phyloP scores from a whole-genome alignment of 1,140 invertebrate species.

The Zelostemma sp. region DNA sequence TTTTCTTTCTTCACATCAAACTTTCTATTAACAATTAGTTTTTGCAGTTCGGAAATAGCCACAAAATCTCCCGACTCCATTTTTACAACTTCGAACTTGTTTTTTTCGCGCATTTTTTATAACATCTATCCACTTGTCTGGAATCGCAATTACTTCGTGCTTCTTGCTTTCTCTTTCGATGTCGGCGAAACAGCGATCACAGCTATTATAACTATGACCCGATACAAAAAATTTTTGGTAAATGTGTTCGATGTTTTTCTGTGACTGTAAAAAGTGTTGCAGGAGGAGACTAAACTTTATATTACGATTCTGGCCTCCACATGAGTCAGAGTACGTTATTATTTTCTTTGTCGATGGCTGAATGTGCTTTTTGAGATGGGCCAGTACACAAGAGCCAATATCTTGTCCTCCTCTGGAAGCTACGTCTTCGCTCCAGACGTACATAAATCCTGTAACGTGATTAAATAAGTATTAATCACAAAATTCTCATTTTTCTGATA shows the following conservation, averaged over 20 bases:
- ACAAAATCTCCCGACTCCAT: conserved; percentile 12
- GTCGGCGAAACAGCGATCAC: no score
- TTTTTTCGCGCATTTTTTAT: conserved; percentile 6
- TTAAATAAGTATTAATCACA: no score
- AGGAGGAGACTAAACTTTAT: neutral
- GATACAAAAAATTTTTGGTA: neutral
- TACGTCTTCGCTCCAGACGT: conserved; percentile 1
- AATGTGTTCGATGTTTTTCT: no score
- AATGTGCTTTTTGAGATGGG: neutral
- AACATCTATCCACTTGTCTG: conserved; percentile 9
- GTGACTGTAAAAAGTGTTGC: no score
- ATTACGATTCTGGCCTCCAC: no score
- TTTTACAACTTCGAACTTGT: conserved; percentile 6
- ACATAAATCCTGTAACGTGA: no score
- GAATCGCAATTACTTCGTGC: neutral
- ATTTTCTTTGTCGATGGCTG: neutral
- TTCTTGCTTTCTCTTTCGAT: conserved; percentile 12
- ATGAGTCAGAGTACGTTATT: conserved; percentile 1
- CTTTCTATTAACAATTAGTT: conserved; percentile 7
- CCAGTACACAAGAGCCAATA: neutral
- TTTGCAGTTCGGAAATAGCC: conserved; percentile 2
- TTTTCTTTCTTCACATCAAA: conserved; percentile 9
- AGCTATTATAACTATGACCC: no score
- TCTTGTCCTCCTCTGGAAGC: conserved; percentile 7
- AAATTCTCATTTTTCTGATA: no score